Percentiles rank a stretch among this genome's conserved stretches.
Evolutionary conservation across 1,140 invertebrate genomes (phyloP).

Genomic region (Gryllus bimaculatus): DNA sequence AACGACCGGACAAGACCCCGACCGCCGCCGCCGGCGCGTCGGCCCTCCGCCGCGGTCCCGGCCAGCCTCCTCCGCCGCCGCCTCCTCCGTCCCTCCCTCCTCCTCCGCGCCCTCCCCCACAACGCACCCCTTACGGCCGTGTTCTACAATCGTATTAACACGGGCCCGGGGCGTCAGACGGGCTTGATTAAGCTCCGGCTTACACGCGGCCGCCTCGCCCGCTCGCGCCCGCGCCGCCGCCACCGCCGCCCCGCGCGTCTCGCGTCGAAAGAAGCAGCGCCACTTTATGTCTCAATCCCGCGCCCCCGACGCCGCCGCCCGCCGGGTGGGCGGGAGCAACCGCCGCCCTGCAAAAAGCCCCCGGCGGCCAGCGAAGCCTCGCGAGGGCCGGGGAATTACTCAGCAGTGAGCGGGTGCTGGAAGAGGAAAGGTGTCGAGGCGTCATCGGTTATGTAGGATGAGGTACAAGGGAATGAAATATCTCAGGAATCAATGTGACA

Average conservation of each 20-base stretch:
- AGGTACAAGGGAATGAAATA: no score
- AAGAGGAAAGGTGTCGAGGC: no score
- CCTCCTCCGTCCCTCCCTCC: neutral
- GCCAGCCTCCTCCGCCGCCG: no score
- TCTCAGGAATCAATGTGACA: no score
- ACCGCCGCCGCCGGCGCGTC: neutral
- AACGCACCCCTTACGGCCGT: neutral
- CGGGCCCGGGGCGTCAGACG: neutral
- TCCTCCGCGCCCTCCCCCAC: neutral
- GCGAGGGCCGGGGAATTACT: no score
- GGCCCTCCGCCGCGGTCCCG: neutral
- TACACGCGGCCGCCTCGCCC: neutral
- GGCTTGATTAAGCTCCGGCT: neutral
- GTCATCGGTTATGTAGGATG: no score
- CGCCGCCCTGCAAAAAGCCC: no score
- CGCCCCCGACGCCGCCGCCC: no score
- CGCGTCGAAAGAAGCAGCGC: neutral
- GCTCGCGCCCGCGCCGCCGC: no score
- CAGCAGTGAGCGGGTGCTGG: no score
- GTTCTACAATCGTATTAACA: conserved; percentile 1
- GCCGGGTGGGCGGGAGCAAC: no score
- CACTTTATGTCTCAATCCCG: neutral
- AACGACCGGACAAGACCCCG: conserved; percentile 2
- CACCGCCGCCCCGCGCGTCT: neutral
- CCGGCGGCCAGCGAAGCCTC: no score